A percentile compares a stretch with the other conserved stretches of the same genome.
phyloP scores from a whole-genome alignment of 2,888 invertebrate genomes.

The Tricholauxania praeusta region DNA sequence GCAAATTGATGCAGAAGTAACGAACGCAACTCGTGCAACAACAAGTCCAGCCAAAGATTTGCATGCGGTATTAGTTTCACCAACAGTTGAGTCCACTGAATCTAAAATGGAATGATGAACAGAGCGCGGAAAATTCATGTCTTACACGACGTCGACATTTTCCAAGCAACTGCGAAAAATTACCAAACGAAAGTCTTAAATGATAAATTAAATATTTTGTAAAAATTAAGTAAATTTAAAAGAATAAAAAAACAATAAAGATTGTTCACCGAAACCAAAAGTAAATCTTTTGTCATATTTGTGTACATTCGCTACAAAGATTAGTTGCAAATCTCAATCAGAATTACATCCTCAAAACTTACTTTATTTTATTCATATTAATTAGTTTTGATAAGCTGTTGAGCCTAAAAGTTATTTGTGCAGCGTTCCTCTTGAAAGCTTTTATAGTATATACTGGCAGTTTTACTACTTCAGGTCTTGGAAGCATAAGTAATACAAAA shows the following conservation, averaged over 20 bases:
- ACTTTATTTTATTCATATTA: neutral
- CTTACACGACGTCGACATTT: slow-evolving; percentile 39
- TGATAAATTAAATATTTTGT: slow-evolving; percentile 9
- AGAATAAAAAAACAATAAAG: slow-evolving; percentile 27
- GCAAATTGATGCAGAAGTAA: neutral
- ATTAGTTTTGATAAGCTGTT: neutral
- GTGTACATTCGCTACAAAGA: neutral
- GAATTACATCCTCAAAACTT: too few relatives aligned
- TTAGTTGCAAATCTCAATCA: neutral
- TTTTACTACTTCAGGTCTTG: neutral
- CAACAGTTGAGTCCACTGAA: neutral
- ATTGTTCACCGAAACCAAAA: slow-evolving; percentile 16
- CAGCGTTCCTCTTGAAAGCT: neutral
- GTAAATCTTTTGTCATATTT: slow-evolving; percentile 9
- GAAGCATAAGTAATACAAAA: too few relatives aligned
- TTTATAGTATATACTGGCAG: neutral
- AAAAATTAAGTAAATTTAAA: slow-evolving; percentile 36
- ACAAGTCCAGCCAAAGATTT: neutral
- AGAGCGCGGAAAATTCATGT: slow-evolving; percentile 30
- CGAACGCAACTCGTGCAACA: neutral
- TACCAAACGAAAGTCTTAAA: slow-evolving; percentile 42
- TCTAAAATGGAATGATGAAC: slow-evolving; percentile 39
- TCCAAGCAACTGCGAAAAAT: slow-evolving; percentile 42
- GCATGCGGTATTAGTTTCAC: neutral
- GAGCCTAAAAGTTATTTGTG: neutral